phyloP scores from a whole-genome alignment of 2,888 invertebrate genomes.

The Pheosia gnoma region DNA sequence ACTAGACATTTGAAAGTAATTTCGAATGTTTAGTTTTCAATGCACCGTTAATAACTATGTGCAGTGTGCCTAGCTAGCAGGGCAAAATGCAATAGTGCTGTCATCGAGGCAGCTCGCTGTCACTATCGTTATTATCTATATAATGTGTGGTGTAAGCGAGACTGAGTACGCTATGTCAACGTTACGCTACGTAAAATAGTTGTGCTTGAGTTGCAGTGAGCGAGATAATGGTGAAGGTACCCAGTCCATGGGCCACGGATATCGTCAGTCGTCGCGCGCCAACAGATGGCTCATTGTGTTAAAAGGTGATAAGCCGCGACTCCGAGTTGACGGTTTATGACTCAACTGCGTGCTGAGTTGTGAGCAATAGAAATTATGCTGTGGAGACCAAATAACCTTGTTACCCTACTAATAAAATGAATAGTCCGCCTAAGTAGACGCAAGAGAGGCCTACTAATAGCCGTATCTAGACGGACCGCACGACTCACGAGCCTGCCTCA shows the following conservation, averaged over 20 bases:
- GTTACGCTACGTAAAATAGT: neutral
- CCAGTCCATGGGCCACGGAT: slow-evolving; percentile 65
- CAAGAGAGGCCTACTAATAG: too few species aligned
- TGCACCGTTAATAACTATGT: too few species aligned
- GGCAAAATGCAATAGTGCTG: too few species aligned
- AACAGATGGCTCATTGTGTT: slow-evolving; percentile 74
- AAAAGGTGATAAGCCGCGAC: slow-evolving; percentile 61
- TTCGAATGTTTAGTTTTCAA: too few species aligned
- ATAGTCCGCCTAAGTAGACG: too few species aligned
- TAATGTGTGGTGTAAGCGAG: too few species aligned
- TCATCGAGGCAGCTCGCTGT: too few species aligned
- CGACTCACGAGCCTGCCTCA: too few species aligned
- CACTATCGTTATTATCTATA: too few species aligned
- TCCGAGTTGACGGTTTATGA: slow-evolving; percentile 32
- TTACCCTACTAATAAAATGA: neutral
- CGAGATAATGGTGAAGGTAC: slow-evolving; percentile 3
- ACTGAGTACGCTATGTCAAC: too few species aligned
- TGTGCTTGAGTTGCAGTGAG: neutral
- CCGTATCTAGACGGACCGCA: too few species aligned
- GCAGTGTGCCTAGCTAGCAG: too few species aligned
- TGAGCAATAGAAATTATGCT: slow-evolving; percentile 16
- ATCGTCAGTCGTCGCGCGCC: slow-evolving; percentile 64
- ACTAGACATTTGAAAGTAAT: neutral
- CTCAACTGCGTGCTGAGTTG: slow-evolving; percentile 20
- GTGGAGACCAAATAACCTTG: neutral